Conservation (phyloP, 1,140 invertebrate species). For the Mya arenaria region DNA sequence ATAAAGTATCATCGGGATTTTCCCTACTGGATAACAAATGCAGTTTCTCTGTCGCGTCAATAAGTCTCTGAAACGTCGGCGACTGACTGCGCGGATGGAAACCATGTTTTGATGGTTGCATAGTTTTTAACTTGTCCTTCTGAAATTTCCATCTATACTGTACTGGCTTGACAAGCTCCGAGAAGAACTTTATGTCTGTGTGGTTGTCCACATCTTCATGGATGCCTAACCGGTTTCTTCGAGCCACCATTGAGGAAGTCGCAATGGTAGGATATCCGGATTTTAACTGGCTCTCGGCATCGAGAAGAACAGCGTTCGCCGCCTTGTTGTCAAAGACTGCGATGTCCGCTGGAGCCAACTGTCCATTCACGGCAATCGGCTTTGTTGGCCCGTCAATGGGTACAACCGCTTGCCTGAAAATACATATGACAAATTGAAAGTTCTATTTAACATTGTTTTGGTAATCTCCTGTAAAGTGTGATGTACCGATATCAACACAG, state of each 20-base stretch:
- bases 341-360: conserved; percentile 9
- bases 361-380: conserved; percentile 3
- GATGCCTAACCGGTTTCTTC: background rate
- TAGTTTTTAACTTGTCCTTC: conserved; percentile 59
- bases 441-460: no score
- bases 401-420: conserved; percentile 47
- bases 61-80: conserved; percentile 62
- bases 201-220: conserved; percentile 22
- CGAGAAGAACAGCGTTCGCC: conserved; percentile 37
- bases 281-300: conserved; percentile 37
- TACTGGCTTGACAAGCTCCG: conserved; percentile 65
- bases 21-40: background rate
- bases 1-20: background rate
- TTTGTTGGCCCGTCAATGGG: conserved; percentile 38
- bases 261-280: conserved; percentile 45
- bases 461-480: no score
- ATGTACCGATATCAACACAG: no score
- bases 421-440: conserved; percentile 4
- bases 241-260: conserved; percentile 36
- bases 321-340: conserved; percentile 42
- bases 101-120: conserved; percentile 65
- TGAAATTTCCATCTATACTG: conserved; percentile 60
- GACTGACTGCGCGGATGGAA: conserved; percentile 64
- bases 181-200: conserved; percentile 60
- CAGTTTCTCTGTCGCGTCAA: conserved; percentile 65